phyloP scores from a whole-genome alignment of 1,140 invertebrate species.

The Pseudomyrmex dendroicus region DNA sequence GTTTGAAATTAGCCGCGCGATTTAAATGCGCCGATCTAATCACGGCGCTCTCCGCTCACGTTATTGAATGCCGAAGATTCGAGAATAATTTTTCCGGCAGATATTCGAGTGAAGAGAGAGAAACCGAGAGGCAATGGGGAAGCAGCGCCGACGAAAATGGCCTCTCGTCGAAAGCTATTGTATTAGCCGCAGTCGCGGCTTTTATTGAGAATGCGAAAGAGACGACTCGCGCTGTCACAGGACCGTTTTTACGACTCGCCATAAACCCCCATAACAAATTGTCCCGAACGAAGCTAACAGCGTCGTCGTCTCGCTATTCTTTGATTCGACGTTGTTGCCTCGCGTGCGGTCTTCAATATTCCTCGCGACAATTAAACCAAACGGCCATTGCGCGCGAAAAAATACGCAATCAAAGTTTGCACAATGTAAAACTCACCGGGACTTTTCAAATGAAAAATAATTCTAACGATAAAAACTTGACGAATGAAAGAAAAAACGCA shows the following conservation, averaged over 20 bases:
- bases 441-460: too few species aligned
- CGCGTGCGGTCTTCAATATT: slow-evolving; percentile 1
- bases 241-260: slow-evolving; percentile 56
- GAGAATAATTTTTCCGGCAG: background rate
- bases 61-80: background rate
- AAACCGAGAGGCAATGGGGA: background rate
- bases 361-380: slow-evolving; percentile 26
- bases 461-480: too few species aligned
- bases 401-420: background rate
- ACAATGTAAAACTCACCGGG: background rate
- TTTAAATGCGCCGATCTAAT: background rate
- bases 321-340: slow-evolving; percentile 2
- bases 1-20: background rate
- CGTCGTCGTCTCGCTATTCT: slow-evolving; percentile 9
- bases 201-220: slow-evolving; percentile 59
- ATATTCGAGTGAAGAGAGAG: background rate
- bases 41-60: too few species aligned
- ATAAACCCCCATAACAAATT: slow-evolving; percentile 50
- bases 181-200: slow-evolving; percentile 55
- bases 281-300: slow-evolving; percentile 19
- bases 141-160: slow-evolving; percentile 6
- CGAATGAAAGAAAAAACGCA: too few species aligned
- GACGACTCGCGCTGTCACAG: slow-evolving; percentile 34
- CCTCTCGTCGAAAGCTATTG: slow-evolving; percentile 41
- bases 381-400: background rate